A percentile compares a stretch with the other conserved stretches of the same genome.
phyloP scores from a whole-genome alignment of 2,888 invertebrate species.

The Crematogaster levior region DNA sequence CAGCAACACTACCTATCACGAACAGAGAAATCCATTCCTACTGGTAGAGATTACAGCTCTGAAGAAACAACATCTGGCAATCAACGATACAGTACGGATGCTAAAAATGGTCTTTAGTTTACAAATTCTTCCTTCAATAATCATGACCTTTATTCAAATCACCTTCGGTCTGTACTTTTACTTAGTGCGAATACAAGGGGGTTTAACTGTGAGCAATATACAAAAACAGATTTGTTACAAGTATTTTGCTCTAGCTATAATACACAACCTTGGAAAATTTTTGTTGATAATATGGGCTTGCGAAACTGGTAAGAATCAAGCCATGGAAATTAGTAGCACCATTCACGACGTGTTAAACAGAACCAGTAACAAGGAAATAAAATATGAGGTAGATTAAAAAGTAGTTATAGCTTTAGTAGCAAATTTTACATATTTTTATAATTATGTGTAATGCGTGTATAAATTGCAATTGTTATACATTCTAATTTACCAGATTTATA shows the following conservation, averaged over 20 bases:
- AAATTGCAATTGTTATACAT: no score
- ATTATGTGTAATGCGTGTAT: no score
- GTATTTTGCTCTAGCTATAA: fast-evolving
- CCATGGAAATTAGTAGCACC: not conserved
- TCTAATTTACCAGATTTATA: no score
- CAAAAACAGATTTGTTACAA: no score
- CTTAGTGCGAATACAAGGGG: not conserved
- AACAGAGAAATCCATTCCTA: not conserved
- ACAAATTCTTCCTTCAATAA: not conserved
- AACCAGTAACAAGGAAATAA: not conserved
- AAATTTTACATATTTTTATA: no score
- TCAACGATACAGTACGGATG: not conserved
- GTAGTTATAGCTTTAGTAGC: not conserved
- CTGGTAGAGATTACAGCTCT: not conserved
- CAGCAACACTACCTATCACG: not conserved
- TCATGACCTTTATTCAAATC: not conserved
- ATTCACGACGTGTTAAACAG: not conserved
- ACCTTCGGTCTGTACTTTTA: not conserved
- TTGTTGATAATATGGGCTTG: not conserved
- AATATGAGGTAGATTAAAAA: not conserved
- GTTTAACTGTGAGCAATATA: not conserved
- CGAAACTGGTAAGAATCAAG: not conserved
- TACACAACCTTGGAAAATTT: not conserved
- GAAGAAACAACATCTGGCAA: not conserved
- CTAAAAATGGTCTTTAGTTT: not conserved